A percentile compares a stretch with the other conserved stretches of the same genome.
Evolutionary conservation across 2,113 vertebrate species (phyloP).

Genomic region (Prolemur simus): DNA sequence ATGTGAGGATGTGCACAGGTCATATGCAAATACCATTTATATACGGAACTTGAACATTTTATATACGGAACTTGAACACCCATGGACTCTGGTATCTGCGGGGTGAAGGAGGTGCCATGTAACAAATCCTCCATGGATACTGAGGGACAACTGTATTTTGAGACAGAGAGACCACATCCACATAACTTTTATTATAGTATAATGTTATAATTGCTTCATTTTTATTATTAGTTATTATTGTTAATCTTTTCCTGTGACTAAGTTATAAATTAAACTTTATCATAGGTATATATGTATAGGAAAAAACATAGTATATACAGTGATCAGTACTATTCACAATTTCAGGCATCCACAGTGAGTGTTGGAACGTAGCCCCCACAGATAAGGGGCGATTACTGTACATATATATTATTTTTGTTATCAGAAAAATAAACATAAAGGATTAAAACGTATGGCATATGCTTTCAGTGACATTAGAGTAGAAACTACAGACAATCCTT

Average conservation of each 20-base stretch:
- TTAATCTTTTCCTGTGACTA: background rate
- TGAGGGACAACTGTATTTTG: background rate
- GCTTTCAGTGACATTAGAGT: background rate
- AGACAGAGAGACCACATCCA: background rate
- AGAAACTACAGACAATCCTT: constrained; percentile 1
- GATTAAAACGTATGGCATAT: background rate
- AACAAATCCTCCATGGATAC: background rate
- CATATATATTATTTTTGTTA: background rate
- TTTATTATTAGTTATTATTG: background rate
- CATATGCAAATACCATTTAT: too few species aligned
- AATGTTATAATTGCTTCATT: background rate
- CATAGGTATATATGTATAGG: background rate
- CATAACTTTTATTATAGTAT: background rate
- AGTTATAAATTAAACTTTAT: background rate
- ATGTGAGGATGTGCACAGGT: too few species aligned
- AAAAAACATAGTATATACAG: background rate
- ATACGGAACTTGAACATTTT: too few species aligned
- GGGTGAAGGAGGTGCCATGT: too few species aligned
- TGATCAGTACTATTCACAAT: background rate
- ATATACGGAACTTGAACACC: too few species aligned
- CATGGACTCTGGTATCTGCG: too few species aligned
- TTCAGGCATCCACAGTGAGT: background rate
- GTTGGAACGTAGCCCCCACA: background rate
- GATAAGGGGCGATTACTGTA: background rate
- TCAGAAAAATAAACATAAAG: constrained; percentile 9